Base-by-base conservation (phyloP, 2,113 vertebrate species). In the Otus sunia region DNA sequence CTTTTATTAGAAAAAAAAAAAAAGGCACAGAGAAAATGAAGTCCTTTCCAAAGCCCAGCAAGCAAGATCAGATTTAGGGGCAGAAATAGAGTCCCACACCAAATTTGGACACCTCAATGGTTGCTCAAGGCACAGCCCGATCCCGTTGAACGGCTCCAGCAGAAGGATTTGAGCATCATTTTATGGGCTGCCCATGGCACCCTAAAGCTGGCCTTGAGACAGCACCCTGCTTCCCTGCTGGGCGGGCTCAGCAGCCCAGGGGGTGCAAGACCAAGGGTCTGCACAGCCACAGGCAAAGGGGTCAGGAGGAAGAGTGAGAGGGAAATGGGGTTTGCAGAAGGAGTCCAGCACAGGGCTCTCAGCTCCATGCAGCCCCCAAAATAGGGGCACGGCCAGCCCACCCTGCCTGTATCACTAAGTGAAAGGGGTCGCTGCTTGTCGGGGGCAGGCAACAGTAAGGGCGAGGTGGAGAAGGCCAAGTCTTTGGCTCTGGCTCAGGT, bases 1-100 rank as follows among this genome's bases (percentile, higher is more conserved):
- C 11, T 49, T 97, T 97, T 97, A 97, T 97, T 97, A 89, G 90
- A 86, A 39, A 63, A 49, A 36, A 52, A 36, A 68, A 52, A 36
- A 55, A 68, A 74, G 64, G 39, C 53, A 34, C 15, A 88, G 27
- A 76, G 77, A 86, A 75, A 76, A 37, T 8, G 11, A 94, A 83
- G 66, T 86, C 72, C 68, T 74, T 76, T 58, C 50, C 77, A 69
- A 87, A 96, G 86, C 76, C 36, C 19, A 29, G 32, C 17, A 87
- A 95, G 92, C 41, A 92, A 66, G 56, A 69, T 26, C 58, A 87
- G 92, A 68, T 29, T 53, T 47, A 73, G 37, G 37, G 69, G 58
- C 69, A 88, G 82, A 39, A 95, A 80, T 4, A 79, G 68, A 63
- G 73, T 72, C 80, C 45, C 80, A 88, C 76, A 50, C 37, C 8